Conservation (phyloP, 1,140 invertebrate species). For the Heliothis subflexa region DNA sequence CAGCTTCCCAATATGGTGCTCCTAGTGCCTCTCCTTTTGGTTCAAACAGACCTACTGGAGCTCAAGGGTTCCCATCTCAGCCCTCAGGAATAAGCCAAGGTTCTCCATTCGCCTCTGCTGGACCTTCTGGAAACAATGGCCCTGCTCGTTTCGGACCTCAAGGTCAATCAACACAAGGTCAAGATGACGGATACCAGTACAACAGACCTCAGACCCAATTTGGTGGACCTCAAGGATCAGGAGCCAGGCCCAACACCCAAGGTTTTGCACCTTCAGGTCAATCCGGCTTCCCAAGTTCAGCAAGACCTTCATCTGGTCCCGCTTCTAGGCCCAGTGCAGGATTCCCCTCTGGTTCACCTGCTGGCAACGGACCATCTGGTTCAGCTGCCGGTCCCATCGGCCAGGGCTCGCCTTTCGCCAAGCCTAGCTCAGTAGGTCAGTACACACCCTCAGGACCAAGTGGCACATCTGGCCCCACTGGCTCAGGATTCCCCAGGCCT, state of each 20-base stretch:
- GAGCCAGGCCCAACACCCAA: background rate
- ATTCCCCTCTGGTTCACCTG: conserved; percentile 7
- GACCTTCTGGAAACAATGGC: conserved; percentile 19
- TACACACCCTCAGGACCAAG: conserved; percentile 3
- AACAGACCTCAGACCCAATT: conserved; percentile 41
- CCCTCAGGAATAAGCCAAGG: conserved; percentile 35
- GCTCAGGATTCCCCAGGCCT: conserved; percentile 6
- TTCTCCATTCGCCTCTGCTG: conserved; percentile 25
- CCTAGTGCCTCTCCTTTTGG: conserved; percentile 9
- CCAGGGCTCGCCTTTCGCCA: conserved; percentile 8
- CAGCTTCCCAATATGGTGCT: background rate
- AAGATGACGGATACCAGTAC: conserved; percentile 50
- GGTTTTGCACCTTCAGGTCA: conserved; percentile 22
- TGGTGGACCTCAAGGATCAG: conserved; percentile 25
- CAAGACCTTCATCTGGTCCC: conserved; percentile 1
- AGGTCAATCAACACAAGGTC: conserved; percentile 17
- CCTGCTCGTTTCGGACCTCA: background rate
- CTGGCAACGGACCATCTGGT: conserved; percentile 5
- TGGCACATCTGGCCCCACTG: background rate
- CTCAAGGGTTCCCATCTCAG: conserved; percentile 17
- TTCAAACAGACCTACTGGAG: background rate
- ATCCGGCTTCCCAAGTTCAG: background rate
- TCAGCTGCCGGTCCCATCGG: background rate
- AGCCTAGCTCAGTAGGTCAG: conserved; percentile 7
- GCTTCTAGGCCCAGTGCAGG: background rate